Conservation (phyloP, 2,113 vertebrate species). For the Heptranchias perlo region DNA sequence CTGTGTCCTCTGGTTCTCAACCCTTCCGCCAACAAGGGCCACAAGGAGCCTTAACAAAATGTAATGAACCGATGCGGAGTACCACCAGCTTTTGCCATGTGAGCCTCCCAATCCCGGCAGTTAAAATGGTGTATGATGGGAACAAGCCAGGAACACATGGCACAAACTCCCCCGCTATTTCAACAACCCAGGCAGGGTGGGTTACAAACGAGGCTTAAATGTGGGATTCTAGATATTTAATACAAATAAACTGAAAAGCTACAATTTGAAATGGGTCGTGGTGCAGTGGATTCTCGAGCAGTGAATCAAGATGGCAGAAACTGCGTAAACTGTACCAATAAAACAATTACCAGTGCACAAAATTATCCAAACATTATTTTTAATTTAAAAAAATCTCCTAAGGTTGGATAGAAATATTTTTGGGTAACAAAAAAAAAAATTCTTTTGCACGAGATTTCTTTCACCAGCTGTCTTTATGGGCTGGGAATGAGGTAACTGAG, state of each 20-base stretch:
- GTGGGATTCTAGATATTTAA: not conserved
- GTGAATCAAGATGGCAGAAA: not conserved
- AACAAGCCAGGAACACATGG: not conserved
- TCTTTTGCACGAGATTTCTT: not conserved
- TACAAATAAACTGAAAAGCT: not conserved
- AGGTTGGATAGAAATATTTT: not conserved
- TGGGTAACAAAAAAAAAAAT: not conserved
- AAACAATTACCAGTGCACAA: not conserved
- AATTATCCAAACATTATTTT: not conserved
- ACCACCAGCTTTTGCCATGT: not conserved
- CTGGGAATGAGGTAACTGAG: not conserved
- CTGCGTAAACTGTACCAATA: not conserved
- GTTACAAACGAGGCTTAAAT: not conserved
- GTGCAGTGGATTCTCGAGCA: not conserved
- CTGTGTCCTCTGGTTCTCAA: too few relatives aligned
- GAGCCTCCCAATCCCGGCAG: too few relatives aligned
- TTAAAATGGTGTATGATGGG: not conserved
- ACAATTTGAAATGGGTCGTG: not conserved
- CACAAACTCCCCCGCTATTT: not conserved
- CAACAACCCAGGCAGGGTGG: not conserved
- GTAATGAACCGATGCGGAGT: not conserved
- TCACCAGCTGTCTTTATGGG: too few relatives aligned
- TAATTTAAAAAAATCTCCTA: not conserved
- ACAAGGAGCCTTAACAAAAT: not conserved
- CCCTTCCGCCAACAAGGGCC: too few relatives aligned